Evolutionary conservation across 2,888 invertebrate species (phyloP), one percentile per base, ranked within the genome.

Genomic region (Nomada flava): DNA sequence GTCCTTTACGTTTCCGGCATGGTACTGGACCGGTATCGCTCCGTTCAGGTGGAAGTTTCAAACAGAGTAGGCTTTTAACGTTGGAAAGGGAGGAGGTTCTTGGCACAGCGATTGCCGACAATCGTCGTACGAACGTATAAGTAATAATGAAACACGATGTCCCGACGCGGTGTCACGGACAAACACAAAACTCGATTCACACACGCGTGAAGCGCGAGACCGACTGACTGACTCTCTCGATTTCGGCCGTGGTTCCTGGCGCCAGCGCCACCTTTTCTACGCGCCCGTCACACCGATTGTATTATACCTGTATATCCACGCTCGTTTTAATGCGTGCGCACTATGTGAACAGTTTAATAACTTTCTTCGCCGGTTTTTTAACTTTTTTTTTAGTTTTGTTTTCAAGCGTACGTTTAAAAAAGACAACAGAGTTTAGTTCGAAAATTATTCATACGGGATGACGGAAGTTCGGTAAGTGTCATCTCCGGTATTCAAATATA

Each of bases 191-290:
- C 26, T 10, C 72, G 71, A 89, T 76, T 83, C 82, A 78, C 87
- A 90, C 90, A 89, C 91, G 89, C 89, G 88, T 82, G 55, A 83
- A 82, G 86, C 91, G 91, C 90, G 91, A 85, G 84, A 86, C 86
- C 87, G 83, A 91, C 91, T 91, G 89, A 84, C 80, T 82, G 59
- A 63, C 47, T 75, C 67, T 82, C 76, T 63, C 65, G 81, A 83
- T 83, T 55, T 73, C 74, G 44, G 68, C 59, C 63, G 70, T 75
- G 65, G 74, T 75, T 78, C 80, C 84, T 36, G 69, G 63, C 80
- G 52, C 67, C 69, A 81, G 84, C 88, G 88, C 83, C 88, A 86
- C 86, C 88, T 88, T 82, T 82, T 76, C 29, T 72, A 73, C 75
- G 23, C 68, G 79, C 52, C 67, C 57, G 78, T 69, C 57, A 57